Conservation (phyloP, 2,113 vertebrate species). For the Psittacus erithacus region DNA sequence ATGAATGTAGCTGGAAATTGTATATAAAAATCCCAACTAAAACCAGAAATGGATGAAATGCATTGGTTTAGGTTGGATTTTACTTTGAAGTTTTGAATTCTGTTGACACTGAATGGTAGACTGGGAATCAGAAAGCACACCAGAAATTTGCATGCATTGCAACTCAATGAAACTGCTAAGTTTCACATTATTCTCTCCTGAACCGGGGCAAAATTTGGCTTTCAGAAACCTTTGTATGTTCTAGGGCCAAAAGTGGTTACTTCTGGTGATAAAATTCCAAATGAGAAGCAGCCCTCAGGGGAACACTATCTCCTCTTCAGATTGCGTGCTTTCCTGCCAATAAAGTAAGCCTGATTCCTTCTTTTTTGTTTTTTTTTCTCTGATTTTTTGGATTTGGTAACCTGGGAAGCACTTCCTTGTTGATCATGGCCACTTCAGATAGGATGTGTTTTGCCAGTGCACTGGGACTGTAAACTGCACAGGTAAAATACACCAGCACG, state of each 20-base stretch:
- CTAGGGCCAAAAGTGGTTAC: background rate
- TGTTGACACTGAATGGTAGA: background rate
- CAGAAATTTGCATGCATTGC: background rate
- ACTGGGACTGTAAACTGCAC: background rate
- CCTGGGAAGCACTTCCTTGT: background rate
- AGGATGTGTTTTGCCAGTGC: background rate
- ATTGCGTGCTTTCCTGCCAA: background rate
- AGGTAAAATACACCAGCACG: background rate
- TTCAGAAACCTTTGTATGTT: background rate
- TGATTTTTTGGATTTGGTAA: background rate
- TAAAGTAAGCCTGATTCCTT: background rate
- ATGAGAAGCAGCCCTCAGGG: background rate
- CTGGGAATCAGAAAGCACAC: background rate
- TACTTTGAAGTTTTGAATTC: background rate
- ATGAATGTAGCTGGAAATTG: background rate
- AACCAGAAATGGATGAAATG: background rate
- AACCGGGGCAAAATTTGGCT: background rate
- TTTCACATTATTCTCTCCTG: background rate
- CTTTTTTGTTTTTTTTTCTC: background rate
- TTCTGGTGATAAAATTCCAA: background rate
- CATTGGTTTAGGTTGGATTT: background rate
- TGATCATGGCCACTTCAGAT: accelerated
- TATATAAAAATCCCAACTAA: background rate
- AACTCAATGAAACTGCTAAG: background rate
- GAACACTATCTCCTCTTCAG: background rate